phyloP scores from a whole-genome alignment of 30 jellyfish, hydroid and myxozoan genomes.

The Rhopilema esculentum region DNA sequence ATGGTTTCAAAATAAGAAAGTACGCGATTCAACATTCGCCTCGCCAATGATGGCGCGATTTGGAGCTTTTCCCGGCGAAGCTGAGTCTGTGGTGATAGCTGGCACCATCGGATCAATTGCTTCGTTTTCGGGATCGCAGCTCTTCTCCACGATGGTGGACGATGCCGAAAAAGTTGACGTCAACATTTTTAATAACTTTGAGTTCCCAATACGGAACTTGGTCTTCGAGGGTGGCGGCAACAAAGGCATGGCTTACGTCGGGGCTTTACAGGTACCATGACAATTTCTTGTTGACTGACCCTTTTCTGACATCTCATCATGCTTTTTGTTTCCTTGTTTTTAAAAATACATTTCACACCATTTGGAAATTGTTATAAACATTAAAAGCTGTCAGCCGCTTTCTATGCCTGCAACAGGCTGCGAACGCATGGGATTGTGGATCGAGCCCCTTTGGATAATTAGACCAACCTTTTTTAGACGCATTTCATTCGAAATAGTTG shows the following conservation, averaged over 20 bases:
- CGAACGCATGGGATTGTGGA: too few species aligned
- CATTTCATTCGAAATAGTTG: too few species aligned
- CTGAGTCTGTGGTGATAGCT: conserved; percentile 66
- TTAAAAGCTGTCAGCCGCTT: too few species aligned
- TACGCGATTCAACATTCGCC: background rate
- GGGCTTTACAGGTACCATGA: conserved; percentile 83
- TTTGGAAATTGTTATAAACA: too few species aligned
- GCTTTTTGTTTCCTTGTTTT: background rate
- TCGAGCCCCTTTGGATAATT: too few species aligned
- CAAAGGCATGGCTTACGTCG: conserved; percentile 96
- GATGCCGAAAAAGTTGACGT: conserved; percentile 80
- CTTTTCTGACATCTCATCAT: background rate
- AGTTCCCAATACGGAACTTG: conserved; percentile 79
- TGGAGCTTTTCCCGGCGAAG: conserved; percentile 58
- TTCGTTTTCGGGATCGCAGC: conserved; percentile 69
- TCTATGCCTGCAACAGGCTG: too few species aligned
- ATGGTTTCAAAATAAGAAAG: background rate
- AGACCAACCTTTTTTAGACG: too few species aligned
- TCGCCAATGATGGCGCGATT: conserved; percentile 18
- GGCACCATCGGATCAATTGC: conserved; percentile 89
- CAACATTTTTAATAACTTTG: conserved; percentile 82
- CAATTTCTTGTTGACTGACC: background rate
- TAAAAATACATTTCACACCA: too few species aligned
- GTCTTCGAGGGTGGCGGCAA: conserved; percentile 96
- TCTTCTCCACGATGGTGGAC: conserved; percentile 69